Conservation (phyloP, 2,888 invertebrate genomes). For the Panzeria rudis region DNA sequence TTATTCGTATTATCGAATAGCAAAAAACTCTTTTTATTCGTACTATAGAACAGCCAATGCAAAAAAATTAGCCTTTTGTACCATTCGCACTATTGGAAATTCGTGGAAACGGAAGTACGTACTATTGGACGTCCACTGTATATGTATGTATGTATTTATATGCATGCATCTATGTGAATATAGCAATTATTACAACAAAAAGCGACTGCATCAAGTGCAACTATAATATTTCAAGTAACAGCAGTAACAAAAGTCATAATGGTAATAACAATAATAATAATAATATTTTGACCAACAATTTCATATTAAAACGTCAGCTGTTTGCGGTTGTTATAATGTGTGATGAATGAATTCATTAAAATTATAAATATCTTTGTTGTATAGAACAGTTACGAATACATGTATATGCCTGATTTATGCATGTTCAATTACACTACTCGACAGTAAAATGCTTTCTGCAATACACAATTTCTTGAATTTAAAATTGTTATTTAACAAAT, state of each 20-base stretch:
- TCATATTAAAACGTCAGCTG: conserved; percentile 56
- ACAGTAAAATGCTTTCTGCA: neutral
- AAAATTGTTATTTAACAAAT: no score
- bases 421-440: neutral
- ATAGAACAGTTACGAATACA: neutral
- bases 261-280: neutral
- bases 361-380: conserved; percentile 19
- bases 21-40: no score
- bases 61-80: no score
- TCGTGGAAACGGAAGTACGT: no score
- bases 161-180: neutral
- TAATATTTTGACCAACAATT: conserved; percentile 51
- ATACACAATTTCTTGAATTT: no score
- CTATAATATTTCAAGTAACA: neutral
- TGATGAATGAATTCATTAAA: conserved; percentile 56
- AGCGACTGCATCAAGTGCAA: neutral
- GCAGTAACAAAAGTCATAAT: neutral
- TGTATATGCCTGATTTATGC: neutral
- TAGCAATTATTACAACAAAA: neutral
- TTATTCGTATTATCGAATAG: no score
- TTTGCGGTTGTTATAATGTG: conserved; percentile 43
- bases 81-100: no score
- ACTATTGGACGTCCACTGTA: no score
- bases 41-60: no score
- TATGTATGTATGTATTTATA: neutral